Conservation (phyloP, 2,113 vertebrate species). For the Tiliqua scincoides region DNA sequence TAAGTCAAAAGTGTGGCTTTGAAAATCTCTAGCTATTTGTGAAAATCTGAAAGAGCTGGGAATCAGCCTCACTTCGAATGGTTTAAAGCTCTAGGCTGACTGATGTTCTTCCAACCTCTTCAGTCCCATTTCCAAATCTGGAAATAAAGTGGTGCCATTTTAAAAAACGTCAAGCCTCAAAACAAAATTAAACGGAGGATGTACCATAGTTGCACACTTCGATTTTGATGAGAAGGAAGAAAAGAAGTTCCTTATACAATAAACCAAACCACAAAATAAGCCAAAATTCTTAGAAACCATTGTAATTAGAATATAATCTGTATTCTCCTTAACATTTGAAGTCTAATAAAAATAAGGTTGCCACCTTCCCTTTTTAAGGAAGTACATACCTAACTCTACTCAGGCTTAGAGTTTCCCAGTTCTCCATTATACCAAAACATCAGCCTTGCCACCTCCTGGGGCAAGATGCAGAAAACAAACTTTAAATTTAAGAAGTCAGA, state of each 20-base stretch:
- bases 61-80: conserved; percentile 48
- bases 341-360: conserved; percentile 79
- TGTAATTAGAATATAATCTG: conserved; percentile 63
- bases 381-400: conserved; percentile 59
- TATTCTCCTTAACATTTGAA: conserved; percentile 71
- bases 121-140: conserved; percentile 24
- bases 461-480: conserved; percentile 57
- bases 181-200: conserved; percentile 44
- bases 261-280: conserved; percentile 74
- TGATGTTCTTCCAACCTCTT: conserved; percentile 60
- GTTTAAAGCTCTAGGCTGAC: conserved; percentile 54
- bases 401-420: conserved; percentile 54
- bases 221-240: conserved; percentile 64
- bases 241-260: conserved; percentile 62
- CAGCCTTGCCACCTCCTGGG: conserved; percentile 47
- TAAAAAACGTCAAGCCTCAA: conserved; percentile 50
- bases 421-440: conserved; percentile 43
- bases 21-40: conserved; percentile 74
- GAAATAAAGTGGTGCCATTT: conserved; percentile 42
- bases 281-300: conserved; percentile 73
- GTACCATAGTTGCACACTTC: conserved; percentile 58
- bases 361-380: conserved; percentile 74
- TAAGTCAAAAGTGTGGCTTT: conserved; percentile 75
- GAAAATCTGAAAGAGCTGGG: conserved; percentile 70
- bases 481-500: conserved; percentile 55